Percentiles rank a stretch among this genome's conserved stretches.
Evolutionary conservation across 2,797 vertebrate genomes (phyloP).

Genomic region (Pterois miles): DNA sequence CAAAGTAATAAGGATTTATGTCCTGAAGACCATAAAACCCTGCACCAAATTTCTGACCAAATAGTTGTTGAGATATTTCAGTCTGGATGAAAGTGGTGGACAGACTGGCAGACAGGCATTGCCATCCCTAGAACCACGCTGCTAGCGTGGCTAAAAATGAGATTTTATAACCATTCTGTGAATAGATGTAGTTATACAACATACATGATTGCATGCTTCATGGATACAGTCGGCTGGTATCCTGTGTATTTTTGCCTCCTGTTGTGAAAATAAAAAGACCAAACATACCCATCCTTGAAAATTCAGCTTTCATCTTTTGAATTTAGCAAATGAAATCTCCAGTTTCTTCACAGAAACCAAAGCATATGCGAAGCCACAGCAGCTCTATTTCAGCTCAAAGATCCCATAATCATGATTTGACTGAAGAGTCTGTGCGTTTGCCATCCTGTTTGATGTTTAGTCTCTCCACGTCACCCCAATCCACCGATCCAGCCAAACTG

Average conservation of each 20-base stretch:
- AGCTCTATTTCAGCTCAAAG: slow-evolving; percentile 39
- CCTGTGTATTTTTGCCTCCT: background rate
- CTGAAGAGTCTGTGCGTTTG: slow-evolving; percentile 25
- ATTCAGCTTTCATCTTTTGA: background rate
- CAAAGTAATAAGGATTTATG: background rate
- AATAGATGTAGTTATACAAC: background rate
- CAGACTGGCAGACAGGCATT: background rate
- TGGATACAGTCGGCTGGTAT: background rate
- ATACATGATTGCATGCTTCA: background rate
- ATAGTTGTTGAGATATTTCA: background rate
- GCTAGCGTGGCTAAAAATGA: background rate
- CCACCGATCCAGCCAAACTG: slow-evolving; percentile 25
- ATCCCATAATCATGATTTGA: slow-evolving; percentile 42
- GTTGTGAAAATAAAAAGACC: background rate
- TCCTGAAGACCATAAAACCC: background rate
- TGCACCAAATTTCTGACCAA: background rate
- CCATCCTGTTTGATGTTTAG: slow-evolving; percentile 35
- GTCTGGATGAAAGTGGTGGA: background rate
- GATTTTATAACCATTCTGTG: background rate
- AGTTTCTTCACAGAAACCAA: slow-evolving; percentile 6
- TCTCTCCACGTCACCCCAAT: slow-evolving; percentile 30
- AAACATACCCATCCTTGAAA: background rate
- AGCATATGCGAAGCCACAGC: slow-evolving; percentile 19
- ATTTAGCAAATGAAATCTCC: background rate
- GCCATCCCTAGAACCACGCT: background rate